phyloP scores from a whole-genome alignment of 1,140 invertebrate genomes.

The Papilio polyxenes region DNA sequence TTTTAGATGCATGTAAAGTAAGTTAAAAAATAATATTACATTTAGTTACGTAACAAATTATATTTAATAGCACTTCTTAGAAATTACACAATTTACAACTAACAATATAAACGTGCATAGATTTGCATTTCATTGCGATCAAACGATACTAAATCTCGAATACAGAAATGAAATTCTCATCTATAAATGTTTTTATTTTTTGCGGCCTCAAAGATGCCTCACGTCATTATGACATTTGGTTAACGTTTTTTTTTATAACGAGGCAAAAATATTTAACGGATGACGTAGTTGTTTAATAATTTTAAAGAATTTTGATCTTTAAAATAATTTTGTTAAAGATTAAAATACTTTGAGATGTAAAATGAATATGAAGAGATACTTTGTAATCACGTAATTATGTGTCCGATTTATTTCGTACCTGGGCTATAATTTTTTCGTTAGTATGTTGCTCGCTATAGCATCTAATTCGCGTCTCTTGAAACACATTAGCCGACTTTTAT shows the following conservation, averaged over 20 bases:
- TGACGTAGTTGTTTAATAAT: slow-evolving; percentile 12
- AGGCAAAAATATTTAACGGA: slow-evolving; percentile 30
- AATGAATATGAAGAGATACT: neutral
- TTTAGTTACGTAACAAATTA: no score
- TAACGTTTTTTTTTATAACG: slow-evolving; percentile 19
- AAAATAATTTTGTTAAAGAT: neutral
- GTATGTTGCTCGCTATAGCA: neutral
- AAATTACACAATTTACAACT: slow-evolving; percentile 1
- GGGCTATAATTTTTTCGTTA: slow-evolving; percentile 6
- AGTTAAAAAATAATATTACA: no score
- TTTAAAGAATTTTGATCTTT: slow-evolving; percentile 12
- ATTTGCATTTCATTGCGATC: slow-evolving; percentile 6
- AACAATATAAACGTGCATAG: neutral
- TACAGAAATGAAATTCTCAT: neutral
- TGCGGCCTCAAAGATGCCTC: slow-evolving; percentile 27
- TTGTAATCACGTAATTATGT: slow-evolving; percentile 21
- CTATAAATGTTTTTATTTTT: slow-evolving; percentile 28
- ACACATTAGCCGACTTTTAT: slow-evolving; percentile 4
- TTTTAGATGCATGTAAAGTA: no score
- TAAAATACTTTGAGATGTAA: slow-evolving; percentile 1
- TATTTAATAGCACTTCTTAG: neutral
- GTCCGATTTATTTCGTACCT: slow-evolving; percentile 21
- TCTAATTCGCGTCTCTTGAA: neutral
- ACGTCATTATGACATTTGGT: slow-evolving; percentile 20
- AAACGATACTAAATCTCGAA: neutral